A percentile compares a stretch with the other conserved stretches of the same genome.
Conservation (phyloP, 2,797 vertebrate genomes). For the Benthosema pterotum region DNA sequence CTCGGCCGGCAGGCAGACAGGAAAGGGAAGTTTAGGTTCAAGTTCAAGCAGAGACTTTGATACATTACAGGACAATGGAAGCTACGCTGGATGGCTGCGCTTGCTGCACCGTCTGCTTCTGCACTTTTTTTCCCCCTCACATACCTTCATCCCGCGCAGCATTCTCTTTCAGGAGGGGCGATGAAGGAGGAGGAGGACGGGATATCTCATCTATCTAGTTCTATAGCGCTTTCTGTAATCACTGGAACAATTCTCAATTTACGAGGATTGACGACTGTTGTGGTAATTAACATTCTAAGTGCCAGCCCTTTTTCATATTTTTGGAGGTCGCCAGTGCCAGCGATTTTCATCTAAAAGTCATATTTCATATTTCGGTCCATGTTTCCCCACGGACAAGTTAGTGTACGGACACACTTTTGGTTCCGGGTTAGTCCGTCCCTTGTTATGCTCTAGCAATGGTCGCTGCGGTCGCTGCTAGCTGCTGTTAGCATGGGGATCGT, state of each 20-base stretch:
- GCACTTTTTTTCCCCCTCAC: conserved; percentile 9
- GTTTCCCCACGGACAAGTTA: no score
- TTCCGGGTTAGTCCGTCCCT: no score
- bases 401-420: no score
- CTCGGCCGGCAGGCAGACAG: background rate
- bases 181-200: conserved; percentile 55
- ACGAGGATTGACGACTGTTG: conserved; percentile 60
- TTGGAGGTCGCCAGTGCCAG: no score
- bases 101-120: background rate
- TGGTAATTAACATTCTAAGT: conserved; percentile 79
- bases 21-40: background rate
- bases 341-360: no score
- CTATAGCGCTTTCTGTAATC: conserved; percentile 62
- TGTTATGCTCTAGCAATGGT: no score
- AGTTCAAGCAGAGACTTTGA: background rate
- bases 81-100: background rate
- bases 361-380: no score
- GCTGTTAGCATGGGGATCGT: no score
- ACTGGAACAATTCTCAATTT: conserved; percentile 65
- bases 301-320: no score
- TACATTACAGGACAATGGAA: background rate
- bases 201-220: conserved; percentile 40
- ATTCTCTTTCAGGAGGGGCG: conserved; percentile 44
- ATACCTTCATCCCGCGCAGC: background rate
- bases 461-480: no score